A percentile compares a stretch with the other conserved stretches of the same genome.
These are phyloP conservation scores for Chinchilla lanigera DNA, from an alignment of 2,113 vertebrate genomes.

Conservation along the genomic window DNA sequence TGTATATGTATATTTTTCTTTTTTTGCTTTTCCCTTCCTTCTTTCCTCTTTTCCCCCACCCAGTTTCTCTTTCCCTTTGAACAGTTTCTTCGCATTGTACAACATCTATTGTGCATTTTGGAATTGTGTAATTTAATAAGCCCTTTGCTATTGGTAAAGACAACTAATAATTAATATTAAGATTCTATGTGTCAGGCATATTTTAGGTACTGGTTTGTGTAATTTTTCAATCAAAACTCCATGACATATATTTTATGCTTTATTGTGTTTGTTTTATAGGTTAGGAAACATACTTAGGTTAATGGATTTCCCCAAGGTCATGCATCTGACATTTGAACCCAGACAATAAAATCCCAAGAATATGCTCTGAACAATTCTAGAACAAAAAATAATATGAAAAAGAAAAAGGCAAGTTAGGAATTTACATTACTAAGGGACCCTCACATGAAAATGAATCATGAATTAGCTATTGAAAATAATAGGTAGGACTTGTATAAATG, in stretches of 20 bases:
- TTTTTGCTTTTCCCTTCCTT: no score
- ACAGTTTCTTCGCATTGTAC: no score
- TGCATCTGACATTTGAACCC: not conserved
- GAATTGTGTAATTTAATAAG: not conserved
- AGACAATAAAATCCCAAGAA: not conserved
- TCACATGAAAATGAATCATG: not conserved
- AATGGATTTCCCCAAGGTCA: not conserved
- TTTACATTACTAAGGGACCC: not conserved
- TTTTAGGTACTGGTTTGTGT: not conserved
- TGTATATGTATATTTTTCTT: no score
- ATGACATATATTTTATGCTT: not conserved
- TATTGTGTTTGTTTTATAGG: not conserved
- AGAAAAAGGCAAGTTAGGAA: not conserved
- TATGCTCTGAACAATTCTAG: not conserved
- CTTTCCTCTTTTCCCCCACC: no score
- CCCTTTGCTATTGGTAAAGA: not conserved
- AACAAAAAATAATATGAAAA: not conserved
- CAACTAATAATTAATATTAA: not conserved
- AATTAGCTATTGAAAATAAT: not conserved
- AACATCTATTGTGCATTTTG: no score
- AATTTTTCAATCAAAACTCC: not conserved
- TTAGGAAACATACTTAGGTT: not conserved
- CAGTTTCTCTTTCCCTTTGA: no score
- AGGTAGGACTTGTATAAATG: accelerated
- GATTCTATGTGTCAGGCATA: not conserved